Conservation (phyloP, 2,888 invertebrate genomes). For the Hirtodrosophila alboralis region DNA sequence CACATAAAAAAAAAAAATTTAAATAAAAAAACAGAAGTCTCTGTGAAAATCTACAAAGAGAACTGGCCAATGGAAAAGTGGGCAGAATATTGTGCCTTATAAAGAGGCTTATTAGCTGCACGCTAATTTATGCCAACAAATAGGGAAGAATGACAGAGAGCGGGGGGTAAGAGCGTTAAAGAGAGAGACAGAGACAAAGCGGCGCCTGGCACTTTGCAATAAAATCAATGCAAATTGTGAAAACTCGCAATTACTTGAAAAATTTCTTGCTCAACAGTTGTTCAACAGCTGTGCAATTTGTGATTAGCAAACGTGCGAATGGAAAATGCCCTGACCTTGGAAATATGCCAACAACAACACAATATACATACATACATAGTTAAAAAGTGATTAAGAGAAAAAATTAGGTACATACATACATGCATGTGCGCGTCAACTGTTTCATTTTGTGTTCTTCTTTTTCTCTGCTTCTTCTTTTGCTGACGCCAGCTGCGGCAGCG, state of each 20-base stretch:
- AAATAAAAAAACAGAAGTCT: no score
- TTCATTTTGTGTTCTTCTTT: no score
- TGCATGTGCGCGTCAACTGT: no score
- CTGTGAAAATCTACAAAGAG: neutral
- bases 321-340: slow-evolving; percentile 28
- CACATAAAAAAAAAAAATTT: no score
- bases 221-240: slow-evolving; percentile 41
- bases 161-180: no score
- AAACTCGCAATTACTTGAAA: slow-evolving; percentile 55
- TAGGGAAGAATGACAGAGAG: slow-evolving; percentile 3
- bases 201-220: slow-evolving; percentile 50
- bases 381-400: no score
- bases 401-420: no score
- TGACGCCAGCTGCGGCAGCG: no score
- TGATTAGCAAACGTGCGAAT: slow-evolving; percentile 19
- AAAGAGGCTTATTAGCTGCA: slow-evolving; percentile 64
- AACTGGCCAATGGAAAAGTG: slow-evolving; percentile 1
- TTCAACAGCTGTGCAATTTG: slow-evolving; percentile 17
- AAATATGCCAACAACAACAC: no score
- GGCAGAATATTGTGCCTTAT: neutral
- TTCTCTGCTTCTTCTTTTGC: no score
- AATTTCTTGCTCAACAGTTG: slow-evolving; percentile 15
- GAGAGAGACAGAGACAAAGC: slow-evolving; percentile 22
- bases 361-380: no score
- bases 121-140: slow-evolving; percentile 67